Base-by-base conservation (phyloP, 1,140 invertebrate genomes). In the Eupeodes corollae region DNA sequence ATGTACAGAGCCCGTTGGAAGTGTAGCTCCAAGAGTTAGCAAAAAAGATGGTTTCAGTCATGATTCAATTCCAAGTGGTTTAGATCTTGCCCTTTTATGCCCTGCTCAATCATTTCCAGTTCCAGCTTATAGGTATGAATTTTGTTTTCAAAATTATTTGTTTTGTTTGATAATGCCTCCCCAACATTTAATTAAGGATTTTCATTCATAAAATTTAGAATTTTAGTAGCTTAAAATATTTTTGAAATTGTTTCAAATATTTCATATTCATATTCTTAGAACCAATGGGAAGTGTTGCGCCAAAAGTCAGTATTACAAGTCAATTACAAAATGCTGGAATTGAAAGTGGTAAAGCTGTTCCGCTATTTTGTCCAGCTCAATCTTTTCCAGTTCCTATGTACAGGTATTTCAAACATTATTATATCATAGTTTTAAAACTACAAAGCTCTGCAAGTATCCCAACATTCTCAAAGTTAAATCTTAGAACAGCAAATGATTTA, bases 281-380 rank as follows among this genome's bases (percentile, higher is more conserved):
- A 44, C 84, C 84, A 26, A 81, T 80, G 68, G 76, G 86, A 59
- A 79, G 79, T 26, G 76, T 77, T 45, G 77, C 79, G 47, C 21
- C 21, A 26, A 26, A 26, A 26, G 21, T 26, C 21, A 26, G 21
- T 26, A 26, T 26, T 8, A 26, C 21, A 26, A 26, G 21, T 26
- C 21, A 26, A 8, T 26, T 26, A 26, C 8, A 5, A 26, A 26
- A 26, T 26, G 21, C 21, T 26, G 21, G 21, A 5, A 26, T 26
- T 26, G 21, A 26, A 26, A 26, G 21, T 26, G 3, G 3, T 5
- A 26, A 26, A 26, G 21, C 3, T 26, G 21, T 26, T 18, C 64
- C 58, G 49, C 47, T 77, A 48, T 58, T 75, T 45, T 76, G 74
- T 61, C 68, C 69, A 38, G 73, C 74, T 44, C 72, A 74, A 57